Evolutionary conservation across 2,113 vertebrate genomes (phyloP), one percentile per base, ranked within the genome.

Genomic region (Todiramphus saurophagus): DNA sequence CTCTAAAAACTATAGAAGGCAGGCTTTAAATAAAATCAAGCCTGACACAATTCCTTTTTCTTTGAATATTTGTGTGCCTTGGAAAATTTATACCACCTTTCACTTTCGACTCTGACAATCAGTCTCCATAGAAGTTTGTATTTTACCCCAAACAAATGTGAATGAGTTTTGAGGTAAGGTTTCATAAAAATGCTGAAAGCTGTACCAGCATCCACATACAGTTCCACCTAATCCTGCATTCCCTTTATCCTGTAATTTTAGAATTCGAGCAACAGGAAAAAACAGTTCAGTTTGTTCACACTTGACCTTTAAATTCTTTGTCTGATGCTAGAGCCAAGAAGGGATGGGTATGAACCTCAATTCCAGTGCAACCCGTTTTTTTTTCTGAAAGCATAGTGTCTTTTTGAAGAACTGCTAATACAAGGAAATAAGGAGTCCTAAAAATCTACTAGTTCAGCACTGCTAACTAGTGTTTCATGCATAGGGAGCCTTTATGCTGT

Each of bases 201-300:
- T 53, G 5, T 58, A 70, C 50, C 16, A 56, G 6, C 41, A 70
- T 56, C 14, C 33, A 39, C 76, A 55, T 13, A 41, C 10, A 44
- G 9, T 51, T 62, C 3, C 3, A 11, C 39, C 30, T 78, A 74
- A 17, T 74, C 25, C 16, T 16, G n/a, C 17, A 4, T 50, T 80
- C 10, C 11, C 16, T 90, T 70, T 90, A 62, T 78, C 24, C 13
- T 5, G 13, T 27, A 48, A 28, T 58, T 17, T 70, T 66, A 62
- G 23, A 77, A 50, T 14, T 59, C 2, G 11, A 59, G 30, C 24
- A 56, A 31, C 14, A 56, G 31, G 44, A 69, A 77, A 83, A 87
- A 76, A 2, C 12, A 4, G 4, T 46, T 90, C 11, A 1, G 0
- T 66, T 85, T 58, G 7, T 25, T 72, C 1, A 1, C 30, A 55